These are phyloP conservation scores for Diabrotica virgifera DNA, from an alignment of 1,140 invertebrate species.

Conservation along the genomic window DNA sequence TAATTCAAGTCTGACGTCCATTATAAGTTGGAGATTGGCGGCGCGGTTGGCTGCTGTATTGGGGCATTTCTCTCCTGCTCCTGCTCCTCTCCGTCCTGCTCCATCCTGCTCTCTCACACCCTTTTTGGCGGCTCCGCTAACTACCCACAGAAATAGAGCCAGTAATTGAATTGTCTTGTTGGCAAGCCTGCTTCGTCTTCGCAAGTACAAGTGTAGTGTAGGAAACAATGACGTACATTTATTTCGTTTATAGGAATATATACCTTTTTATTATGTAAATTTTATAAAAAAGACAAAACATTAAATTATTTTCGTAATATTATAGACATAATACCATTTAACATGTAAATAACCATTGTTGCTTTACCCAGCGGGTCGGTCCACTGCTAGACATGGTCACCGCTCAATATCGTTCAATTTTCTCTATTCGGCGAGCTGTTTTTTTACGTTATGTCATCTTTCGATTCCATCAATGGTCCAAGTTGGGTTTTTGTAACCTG, in stretches of 20 bases:
- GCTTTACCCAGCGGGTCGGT: too few relatives aligned
- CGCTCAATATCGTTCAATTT: too few relatives aligned
- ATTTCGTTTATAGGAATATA: background rate
- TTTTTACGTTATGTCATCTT: too few relatives aligned
- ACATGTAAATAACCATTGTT: too few relatives aligned
- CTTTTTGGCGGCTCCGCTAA: conserved; percentile 22
- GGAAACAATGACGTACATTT: background rate
- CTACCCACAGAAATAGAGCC: conserved; percentile 41
- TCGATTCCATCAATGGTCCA: too few relatives aligned
- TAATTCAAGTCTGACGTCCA: conserved; percentile 28
- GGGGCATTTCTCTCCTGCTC: conserved; percentile 7
- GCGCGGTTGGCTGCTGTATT: conserved; percentile 15
- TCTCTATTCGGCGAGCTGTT: too few relatives aligned
- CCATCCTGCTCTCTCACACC: conserved; percentile 10
- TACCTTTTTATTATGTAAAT: too few relatives aligned
- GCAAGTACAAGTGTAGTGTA: conserved; percentile 16
- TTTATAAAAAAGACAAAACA: too few relatives aligned
- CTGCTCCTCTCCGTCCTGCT: conserved; percentile 4
- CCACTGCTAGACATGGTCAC: too few relatives aligned
- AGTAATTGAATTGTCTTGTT: conserved; percentile 49
- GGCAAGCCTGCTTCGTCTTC: conserved; percentile 22
- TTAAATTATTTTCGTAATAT: too few relatives aligned
- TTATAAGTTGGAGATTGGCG: conserved; percentile 28
- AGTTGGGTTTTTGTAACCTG: too few relatives aligned
- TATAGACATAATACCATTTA: too few relatives aligned